Base-by-base conservation (phyloP, 2,888 invertebrate species). In the Timema podura region DNA sequence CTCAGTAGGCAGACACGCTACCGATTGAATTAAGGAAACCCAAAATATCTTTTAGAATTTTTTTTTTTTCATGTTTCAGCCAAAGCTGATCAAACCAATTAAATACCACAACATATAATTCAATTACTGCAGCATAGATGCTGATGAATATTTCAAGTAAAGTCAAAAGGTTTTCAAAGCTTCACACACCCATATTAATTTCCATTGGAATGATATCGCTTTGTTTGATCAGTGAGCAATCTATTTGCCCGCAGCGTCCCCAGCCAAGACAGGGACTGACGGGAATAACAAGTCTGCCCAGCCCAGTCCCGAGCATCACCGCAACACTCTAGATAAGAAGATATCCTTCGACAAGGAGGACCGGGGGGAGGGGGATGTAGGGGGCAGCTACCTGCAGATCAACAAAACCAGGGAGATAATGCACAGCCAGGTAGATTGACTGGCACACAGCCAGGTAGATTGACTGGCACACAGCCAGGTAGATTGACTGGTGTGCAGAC, bases 351-450 rank as follows among this genome's bases (percentile, higher is more conserved):
- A 73, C 51, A 72, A 65, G 10, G 72, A 68, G 16, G 72, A 68
- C 44, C 64, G 49, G n/a, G 71, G 57, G 13, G 70, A 72, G 16
- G 13, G 65, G n/a, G 57, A 54, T 11, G 44, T 48, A n/a, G 16
- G 64, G 11, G 65, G 69, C n/a, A 69, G 71, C 64, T 71, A 75
- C 47, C 74, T 77, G 13, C 76, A 77, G 61, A 74, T 77, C 48
- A 74, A 76, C 57, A 74, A 75, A 9, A 77, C 77, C 0, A 76
- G 75, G 68, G 77, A 76, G 64, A 68, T 77, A 46, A 76, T 76
- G 47, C 74, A 72, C 72, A 74, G 76, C 54, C 76, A 77, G 73
- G 78, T 78, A 71, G 30, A 30, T 3, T 30, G 3, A 2, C 30
- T 30, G n/a, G n/a, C n/a, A 30, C 30, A 30, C 1, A 3, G 3